A percentile compares a stretch with the other conserved stretches of the same genome.
These are phyloP conservation scores for Polypterus senegalus DNA, from an alignment of 2,113 vertebrate genomes.

Conservation along the genomic window DNA sequence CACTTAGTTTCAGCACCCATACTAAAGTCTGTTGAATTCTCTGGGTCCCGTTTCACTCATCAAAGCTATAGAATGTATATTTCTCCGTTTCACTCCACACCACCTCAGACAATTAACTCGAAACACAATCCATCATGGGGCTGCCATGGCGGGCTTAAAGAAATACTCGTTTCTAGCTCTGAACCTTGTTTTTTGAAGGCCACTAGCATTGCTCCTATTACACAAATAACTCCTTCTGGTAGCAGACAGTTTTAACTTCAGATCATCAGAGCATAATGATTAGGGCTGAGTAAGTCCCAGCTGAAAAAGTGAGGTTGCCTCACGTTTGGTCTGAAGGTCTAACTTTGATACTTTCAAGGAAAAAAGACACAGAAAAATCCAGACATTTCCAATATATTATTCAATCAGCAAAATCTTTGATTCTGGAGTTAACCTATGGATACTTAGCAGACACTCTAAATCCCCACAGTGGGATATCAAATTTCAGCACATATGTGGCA, in stretches of 20 bases:
- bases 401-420: too few relatives aligned
- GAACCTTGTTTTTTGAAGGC: slow-evolving; percentile 35
- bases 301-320: too few relatives aligned
- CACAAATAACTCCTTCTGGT: slow-evolving; percentile 61
- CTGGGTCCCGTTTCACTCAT: slow-evolving; percentile 50
- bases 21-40: slow-evolving; percentile 28
- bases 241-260: slow-evolving; percentile 4
- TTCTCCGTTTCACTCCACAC: slow-evolving; percentile 41
- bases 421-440: too few relatives aligned
- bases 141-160: slow-evolving; percentile 26
- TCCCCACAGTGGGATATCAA: too few relatives aligned
- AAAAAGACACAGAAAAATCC: too few relatives aligned
- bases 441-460: too few relatives aligned
- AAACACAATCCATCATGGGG: slow-evolving; percentile 43
- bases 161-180: slow-evolving; percentile 38
- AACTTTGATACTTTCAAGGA: too few relatives aligned
- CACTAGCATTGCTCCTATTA: slow-evolving; percentile 46
- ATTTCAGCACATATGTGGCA: too few relatives aligned
- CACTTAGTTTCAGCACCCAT: slow-evolving; percentile 31
- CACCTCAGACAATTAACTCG: slow-evolving; percentile 38
- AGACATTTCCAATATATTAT: too few relatives aligned
- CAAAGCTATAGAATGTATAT: slow-evolving; percentile 39
- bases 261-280: slow-evolving; percentile 5
- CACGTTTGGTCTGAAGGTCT: too few relatives aligned
- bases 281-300: neutral